Evolutionary conservation across 1,140 invertebrate genomes (phyloP).

Genomic region (Cherax destructor): DNA sequence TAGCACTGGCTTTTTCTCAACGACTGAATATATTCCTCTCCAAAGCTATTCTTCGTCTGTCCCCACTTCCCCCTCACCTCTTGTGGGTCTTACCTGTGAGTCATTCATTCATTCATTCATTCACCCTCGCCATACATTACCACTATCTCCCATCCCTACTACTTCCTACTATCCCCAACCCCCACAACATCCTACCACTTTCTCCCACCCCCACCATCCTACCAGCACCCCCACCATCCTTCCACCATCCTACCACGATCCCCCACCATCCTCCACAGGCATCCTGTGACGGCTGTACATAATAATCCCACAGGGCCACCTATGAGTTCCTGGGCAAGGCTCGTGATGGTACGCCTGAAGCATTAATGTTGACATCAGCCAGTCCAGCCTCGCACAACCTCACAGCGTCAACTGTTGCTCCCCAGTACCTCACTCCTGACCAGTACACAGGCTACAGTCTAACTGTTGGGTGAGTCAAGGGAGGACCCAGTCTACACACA

Average conservation of each 20-base stretch:
- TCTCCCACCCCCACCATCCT: background rate
- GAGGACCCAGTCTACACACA: too few species aligned
- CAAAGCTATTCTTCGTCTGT: too few species aligned
- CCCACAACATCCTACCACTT: background rate
- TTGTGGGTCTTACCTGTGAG: too few species aligned
- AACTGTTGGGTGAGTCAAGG: slow-evolving; percentile 18
- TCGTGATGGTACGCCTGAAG: background rate
- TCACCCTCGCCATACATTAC: too few species aligned
- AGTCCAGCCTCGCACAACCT: background rate
- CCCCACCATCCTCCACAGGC: background rate
- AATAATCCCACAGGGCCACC: background rate
- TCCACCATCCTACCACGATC: background rate
- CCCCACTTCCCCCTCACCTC: too few species aligned
- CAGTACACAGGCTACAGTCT: slow-evolving; percentile 32
- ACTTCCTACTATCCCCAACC: too few species aligned
- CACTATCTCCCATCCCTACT: too few species aligned
- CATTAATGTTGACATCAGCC: background rate
- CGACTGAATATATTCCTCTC: too few species aligned
- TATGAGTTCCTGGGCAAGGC: background rate
- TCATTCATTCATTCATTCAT: too few species aligned
- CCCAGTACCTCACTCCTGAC: slow-evolving; percentile 1
- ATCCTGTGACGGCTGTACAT: background rate
- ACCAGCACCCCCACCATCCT: background rate
- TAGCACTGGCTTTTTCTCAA: too few species aligned
- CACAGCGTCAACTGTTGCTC: background rate